Evolutionary conservation across 2,113 vertebrate species (phyloP).

Genomic region (Seriola aureovittata): DNA sequence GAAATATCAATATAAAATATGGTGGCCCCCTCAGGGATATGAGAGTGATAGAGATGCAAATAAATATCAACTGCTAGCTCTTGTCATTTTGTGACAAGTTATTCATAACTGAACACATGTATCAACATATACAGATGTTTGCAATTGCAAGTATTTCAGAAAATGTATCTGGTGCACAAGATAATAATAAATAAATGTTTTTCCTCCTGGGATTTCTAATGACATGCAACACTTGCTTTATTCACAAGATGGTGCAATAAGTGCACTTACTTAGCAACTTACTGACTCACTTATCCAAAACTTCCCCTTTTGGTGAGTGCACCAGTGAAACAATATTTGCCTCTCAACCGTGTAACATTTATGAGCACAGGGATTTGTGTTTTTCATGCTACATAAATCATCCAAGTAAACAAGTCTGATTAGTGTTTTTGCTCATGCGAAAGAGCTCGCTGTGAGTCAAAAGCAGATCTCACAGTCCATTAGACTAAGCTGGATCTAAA

Average conservation of each 20-base stretch:
- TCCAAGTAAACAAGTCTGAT: constrained; percentile 67
- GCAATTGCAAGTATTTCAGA: constrained; percentile 26
- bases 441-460: constrained; percentile 57
- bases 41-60: constrained; percentile 55
- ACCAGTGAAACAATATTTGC: constrained; percentile 65
- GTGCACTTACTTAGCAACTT: constrained; percentile 68
- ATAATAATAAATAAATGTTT: constrained; percentile 29
- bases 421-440: constrained; percentile 51
- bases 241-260: constrained; percentile 85
- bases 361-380: constrained; percentile 47
- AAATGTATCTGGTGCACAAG: constrained; percentile 29
- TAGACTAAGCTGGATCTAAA: constrained; percentile 65
- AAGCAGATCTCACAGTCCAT: constrained; percentile 72
- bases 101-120: constrained; percentile 43
- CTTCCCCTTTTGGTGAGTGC: constrained; percentile 25
- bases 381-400: constrained; percentile 69
- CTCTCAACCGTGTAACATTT: constrained; percentile 63
- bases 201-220: constrained; percentile 42
- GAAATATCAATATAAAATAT: constrained; percentile 71
- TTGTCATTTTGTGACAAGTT: constrained; percentile 51
- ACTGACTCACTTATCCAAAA: constrained; percentile 41
- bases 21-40: constrained; percentile 40
- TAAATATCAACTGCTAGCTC: constrained; percentile 55
- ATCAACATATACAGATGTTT: constrained; percentile 47
- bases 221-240: constrained; percentile 74